phyloP scores from a whole-genome alignment of 2,113 vertebrate genomes.

The Pica pica region DNA sequence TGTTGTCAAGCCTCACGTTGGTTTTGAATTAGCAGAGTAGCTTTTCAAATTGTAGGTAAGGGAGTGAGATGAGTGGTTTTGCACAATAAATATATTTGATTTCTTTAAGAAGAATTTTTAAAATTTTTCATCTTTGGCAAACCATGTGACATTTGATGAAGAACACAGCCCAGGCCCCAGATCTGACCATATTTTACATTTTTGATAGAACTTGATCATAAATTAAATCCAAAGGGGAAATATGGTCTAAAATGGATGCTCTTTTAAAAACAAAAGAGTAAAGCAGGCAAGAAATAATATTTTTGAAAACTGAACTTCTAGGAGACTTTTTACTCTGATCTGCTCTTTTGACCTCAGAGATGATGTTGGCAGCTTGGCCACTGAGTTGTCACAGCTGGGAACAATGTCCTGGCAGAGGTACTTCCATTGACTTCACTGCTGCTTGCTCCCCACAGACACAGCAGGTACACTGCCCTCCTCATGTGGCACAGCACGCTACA shows the following conservation, averaged over 20 bases:
- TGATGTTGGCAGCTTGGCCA: neutral
- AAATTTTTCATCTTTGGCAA: neutral
- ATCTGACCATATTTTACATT: neutral
- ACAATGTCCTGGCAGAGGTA: neutral
- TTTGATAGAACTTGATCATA: neutral
- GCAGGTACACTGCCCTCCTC: neutral
- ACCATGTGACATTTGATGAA: neutral
- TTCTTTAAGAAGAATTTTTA: neutral
- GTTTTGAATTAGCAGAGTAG: neutral
- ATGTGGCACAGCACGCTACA: accelerated
- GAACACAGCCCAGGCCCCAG: neutral
- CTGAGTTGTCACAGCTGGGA: neutral
- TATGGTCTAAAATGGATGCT: neutral
- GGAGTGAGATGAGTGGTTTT: neutral
- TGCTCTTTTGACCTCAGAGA: neutral
- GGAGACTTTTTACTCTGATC: neutral
- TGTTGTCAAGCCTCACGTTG: neutral
- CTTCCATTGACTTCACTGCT: accelerated
- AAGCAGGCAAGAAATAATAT: neutral
- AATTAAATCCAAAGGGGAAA: neutral
- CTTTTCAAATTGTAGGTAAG: neutral
- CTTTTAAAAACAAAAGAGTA: neutral
- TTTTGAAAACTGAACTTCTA: neutral
- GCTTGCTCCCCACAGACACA: neutral
- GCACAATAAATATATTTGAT: neutral